These are phyloP conservation scores for Arctopsyche grandis DNA, from an alignment of 1,140 invertebrate species.

Conservation along the genomic window DNA sequence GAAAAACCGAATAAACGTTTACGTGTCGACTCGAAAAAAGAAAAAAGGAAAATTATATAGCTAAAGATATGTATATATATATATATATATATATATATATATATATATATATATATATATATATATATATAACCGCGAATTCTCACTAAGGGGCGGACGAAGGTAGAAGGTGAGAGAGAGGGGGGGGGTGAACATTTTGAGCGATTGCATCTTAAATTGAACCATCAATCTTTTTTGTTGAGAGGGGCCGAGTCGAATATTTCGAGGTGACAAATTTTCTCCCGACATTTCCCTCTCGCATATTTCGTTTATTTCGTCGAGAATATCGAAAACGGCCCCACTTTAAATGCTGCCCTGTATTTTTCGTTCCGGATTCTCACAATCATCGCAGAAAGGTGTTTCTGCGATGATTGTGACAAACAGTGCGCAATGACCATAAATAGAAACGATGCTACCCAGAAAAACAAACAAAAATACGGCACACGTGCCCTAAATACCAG, in stretches of 20 bases:
- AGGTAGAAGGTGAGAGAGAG: too few species aligned
- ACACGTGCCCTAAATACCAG: too few species aligned
- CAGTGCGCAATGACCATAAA: not conserved
- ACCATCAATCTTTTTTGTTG: conserved; percentile 13
- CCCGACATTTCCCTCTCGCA: not conserved
- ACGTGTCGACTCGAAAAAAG: too few species aligned
- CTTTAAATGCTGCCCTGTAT: not conserved
- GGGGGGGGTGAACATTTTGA: not conserved
- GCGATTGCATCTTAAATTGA: conserved; percentile 17
- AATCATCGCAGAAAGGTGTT: not conserved
- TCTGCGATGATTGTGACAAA: conserved; percentile 1
- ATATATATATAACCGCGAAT: too few species aligned
- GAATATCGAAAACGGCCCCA: not conserved
- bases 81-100: too few species aligned
- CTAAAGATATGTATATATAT: too few species aligned
- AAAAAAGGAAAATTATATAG: too few species aligned
- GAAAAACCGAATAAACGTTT: too few species aligned
- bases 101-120: too few species aligned
- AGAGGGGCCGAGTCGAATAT: not conserved
- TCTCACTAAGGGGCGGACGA: too few species aligned
- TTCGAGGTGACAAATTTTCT: conserved; percentile 18
- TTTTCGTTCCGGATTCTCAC: not conserved
- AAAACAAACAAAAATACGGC: not conserved
- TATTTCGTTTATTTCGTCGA: not conserved
- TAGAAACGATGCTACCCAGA: not conserved